These are phyloP conservation scores for Dendrocopos noguchii DNA, from an alignment of 2,113 vertebrate genomes.

Conservation along the genomic window DNA sequence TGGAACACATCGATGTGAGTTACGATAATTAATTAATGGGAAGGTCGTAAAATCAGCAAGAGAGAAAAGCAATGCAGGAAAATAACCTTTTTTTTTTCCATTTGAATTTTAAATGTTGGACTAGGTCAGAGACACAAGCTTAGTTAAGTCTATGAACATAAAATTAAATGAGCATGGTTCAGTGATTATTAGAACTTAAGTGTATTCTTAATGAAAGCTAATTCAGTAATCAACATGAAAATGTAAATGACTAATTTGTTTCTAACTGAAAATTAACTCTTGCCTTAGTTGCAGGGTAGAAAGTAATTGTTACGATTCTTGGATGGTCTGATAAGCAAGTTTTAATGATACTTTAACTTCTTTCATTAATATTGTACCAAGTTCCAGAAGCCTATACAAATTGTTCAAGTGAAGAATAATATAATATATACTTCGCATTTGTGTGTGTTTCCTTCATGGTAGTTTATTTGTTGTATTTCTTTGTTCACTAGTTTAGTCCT, in stretches of 20 bases:
- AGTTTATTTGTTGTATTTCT: neutral
- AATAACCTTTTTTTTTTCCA: conserved; percentile 64
- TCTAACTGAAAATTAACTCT: conserved; percentile 93
- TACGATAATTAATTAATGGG: conserved; percentile 65
- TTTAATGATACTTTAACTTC: conserved; percentile 2
- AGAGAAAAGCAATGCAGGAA: conserved; percentile 61
- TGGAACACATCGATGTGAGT: conserved; percentile 98
- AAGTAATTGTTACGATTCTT: conserved; percentile 43
- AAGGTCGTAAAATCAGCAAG: conserved; percentile 77
- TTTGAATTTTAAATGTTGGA: conserved; percentile 88
- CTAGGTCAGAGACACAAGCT: conserved; percentile 87
- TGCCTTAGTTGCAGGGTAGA: conserved; percentile 87
- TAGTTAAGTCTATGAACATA: conserved; percentile 93
- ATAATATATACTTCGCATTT: neutral
- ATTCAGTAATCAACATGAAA: conserved; percentile 97
- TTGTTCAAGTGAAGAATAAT: neutral
- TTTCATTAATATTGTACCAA: neutral
- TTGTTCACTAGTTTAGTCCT: neutral
- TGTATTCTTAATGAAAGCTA: conserved; percentile 99
- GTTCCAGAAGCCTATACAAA: neutral
- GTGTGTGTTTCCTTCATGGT: neutral
- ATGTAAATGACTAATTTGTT: conserved; percentile 96
- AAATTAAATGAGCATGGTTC: conserved; percentile 95
- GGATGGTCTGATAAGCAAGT: conserved; percentile 10
- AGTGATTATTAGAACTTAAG: conserved; percentile 92